Percentiles rank a stretch among this genome's conserved stretches.
These are phyloP conservation scores for Meles meles DNA, from an alignment of 2,113 vertebrate genomes.

Conservation along the genomic window DNA sequence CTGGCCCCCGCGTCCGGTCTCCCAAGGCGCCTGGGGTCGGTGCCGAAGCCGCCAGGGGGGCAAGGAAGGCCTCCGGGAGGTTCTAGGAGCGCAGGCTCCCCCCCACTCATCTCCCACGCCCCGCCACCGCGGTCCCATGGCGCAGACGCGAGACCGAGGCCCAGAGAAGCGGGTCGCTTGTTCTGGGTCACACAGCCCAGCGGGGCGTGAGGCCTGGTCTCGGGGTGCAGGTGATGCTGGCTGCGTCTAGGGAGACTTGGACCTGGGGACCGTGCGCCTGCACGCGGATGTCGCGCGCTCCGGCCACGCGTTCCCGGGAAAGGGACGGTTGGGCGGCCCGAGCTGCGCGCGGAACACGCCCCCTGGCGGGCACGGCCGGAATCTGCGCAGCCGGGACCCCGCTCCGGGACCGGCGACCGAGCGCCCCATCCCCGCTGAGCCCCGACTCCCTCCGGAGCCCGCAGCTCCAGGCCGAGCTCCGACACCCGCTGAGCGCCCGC, in stretches of 20 bases:
- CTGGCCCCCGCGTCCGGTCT: background rate
- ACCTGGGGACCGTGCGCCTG: background rate
- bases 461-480: background rate
- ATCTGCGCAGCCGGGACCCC: too few species aligned
- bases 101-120: too few species aligned
- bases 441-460: too few species aligned
- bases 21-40: background rate
- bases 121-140: background rate
- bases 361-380: background rate
- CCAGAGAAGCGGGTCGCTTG: background rate
- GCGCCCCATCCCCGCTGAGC: accelerated
- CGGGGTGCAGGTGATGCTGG: background rate
- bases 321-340: accelerated
- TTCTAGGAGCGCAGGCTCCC: background rate
- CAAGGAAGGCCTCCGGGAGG: background rate
- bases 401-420: too few species aligned
- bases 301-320: accelerated
- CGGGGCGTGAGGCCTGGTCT: background rate
- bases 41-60: background rate
- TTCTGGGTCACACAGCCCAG: background rate
- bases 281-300: background rate
- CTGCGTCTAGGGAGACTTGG: background rate
- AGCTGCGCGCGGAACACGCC: background rate
- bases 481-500: background rate
- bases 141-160: background rate